Percentiles rank a stretch among this genome's conserved stretches.
These are phyloP conservation scores for Blastomussa wellsi DNA, from an alignment of 92 coral and sea anemone genomes.

Conservation along the genomic window DNA sequence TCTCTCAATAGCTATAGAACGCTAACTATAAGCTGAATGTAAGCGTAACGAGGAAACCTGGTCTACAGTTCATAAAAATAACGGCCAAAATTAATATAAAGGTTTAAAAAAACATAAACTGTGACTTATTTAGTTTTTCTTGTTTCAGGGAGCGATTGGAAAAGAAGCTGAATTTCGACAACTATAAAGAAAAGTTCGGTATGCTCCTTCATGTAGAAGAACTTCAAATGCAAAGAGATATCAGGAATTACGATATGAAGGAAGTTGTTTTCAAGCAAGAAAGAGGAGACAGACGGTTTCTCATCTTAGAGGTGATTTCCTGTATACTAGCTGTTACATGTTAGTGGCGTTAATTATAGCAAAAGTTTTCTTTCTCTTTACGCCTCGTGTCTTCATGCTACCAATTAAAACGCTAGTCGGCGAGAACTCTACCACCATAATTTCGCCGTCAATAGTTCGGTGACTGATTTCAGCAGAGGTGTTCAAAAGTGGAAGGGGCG, in stretches of 20 bases:
- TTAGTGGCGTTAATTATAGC: neutral
- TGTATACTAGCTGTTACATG: too few relatives aligned
- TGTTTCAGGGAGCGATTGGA: slow-evolving; percentile 42
- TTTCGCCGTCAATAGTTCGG: too few relatives aligned
- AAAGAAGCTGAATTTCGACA: slow-evolving; percentile 47
- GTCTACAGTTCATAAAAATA: too few relatives aligned
- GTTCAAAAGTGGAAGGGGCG: too few relatives aligned
- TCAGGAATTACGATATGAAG: slow-evolving; percentile 68
- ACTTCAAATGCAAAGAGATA: slow-evolving; percentile 74
- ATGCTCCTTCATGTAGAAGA: slow-evolving; percentile 66
- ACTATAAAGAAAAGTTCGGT: slow-evolving; percentile 56
- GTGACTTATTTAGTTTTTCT: neutral
- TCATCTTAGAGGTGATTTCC: slow-evolving; percentile 41
- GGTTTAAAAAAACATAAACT: neutral
- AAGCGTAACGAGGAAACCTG: neutral
- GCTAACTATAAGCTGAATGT: neutral
- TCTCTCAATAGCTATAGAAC: neutral
- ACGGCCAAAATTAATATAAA: too few relatives aligned
- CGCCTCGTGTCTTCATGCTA: neutral
- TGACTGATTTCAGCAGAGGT: too few relatives aligned
- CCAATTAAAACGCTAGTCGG: neutral
- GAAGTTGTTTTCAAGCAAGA: slow-evolving; percentile 57
- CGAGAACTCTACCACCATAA: too few relatives aligned
- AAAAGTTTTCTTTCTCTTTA: neutral
- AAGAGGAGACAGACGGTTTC: slow-evolving; percentile 26